Evolutionary conservation across 2,888 invertebrate genomes (phyloP).

Genomic region (Gortyna flavago): DNA sequence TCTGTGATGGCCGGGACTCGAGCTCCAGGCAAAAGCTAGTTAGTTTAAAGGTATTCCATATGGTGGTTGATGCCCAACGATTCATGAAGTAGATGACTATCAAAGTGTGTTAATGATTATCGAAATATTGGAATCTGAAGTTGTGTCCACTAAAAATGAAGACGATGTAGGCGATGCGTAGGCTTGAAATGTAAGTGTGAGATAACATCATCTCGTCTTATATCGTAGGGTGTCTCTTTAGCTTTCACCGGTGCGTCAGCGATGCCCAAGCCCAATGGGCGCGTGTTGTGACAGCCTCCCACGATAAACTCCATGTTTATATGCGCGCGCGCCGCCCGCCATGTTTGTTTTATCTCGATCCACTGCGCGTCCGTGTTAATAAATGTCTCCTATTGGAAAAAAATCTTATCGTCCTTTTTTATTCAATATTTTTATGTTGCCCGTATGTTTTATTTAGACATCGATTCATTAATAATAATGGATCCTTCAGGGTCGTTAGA

Average conservation of each 20-base stretch:
- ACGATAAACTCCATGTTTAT: constrained; percentile 88
- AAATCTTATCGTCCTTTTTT: constrained; percentile 79
- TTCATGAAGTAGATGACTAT: constrained; percentile 69
- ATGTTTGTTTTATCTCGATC: constrained; percentile 90
- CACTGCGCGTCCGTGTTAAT: constrained; percentile 87
- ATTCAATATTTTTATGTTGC: constrained; percentile 82
- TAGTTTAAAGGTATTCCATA: constrained; percentile 11
- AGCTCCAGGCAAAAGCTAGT: constrained; percentile 4
- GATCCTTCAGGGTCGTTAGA: constrained; percentile 86
- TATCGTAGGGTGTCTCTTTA: constrained; percentile 83
- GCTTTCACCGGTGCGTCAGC: constrained; percentile 87
- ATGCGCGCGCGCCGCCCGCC: constrained; percentile 88
- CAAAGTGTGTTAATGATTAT: constrained; percentile 76
- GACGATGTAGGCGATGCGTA: constrained; percentile 80
- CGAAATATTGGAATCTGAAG: constrained; percentile 74
- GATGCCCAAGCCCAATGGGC: constrained; percentile 81
- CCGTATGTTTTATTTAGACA: constrained; percentile 88
- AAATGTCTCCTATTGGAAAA: constrained; percentile 87
- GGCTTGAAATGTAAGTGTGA: constrained; percentile 80
- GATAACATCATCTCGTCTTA: constrained; percentile 84
- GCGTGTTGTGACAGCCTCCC: constrained; percentile 90
- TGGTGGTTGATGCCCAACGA: constrained; percentile 41
- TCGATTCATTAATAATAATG: constrained; percentile 89
- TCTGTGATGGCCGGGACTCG: neutral
- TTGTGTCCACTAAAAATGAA: constrained; percentile 71